Evolutionary conservation across 2,797 vertebrate species (phyloP), one percentile per base, ranked within the genome.

Genomic region (Acanthiza pusilla): DNA sequence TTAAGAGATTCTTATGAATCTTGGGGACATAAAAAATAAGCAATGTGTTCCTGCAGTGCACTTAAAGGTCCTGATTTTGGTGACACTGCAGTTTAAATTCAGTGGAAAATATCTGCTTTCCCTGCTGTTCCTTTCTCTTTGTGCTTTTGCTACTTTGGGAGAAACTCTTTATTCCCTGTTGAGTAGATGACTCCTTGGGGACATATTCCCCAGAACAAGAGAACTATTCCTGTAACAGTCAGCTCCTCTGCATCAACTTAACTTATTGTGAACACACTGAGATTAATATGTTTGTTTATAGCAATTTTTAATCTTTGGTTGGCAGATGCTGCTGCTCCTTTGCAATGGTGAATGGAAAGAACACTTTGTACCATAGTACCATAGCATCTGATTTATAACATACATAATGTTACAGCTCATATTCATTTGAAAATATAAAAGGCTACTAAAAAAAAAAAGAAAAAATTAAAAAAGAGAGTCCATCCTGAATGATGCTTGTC

Each of bases 201-300:
- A 89, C 15, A 26, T 17, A 12, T 55, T 45, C 51, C 36, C 16
- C 26, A 53, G 29, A 79, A 73, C 0, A 6, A 70, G 43, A 77
- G n/a, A 88, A 57, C 47, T 79, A 62, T 50, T 81, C 14, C 27
- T 75, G 18, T 53, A 63, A 42, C 9, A 62, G 13, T 40, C 14
- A 86, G 47, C 25, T 86, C 81, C 72, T 85, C 40, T 65, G 51
- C 62, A 84, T 45, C 30, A 30, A 68, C 14, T 70, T 93, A 92
- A 67, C 23, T 73, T 84, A 72, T 68, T 57, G 71, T 63, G 76
- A 93, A 94, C 95, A 94, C 42, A 80, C 3, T 60, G 94, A 93
- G 84, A 96, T 94, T 79, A 73, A 91, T 93, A 71, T 67, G 32
- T 84, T 96, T 95, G 40, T 83, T 96, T 90, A 47, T n/a, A 84